Evolutionary conservation across 1,140 invertebrate species (phyloP).

Genomic region (Yoshiicerus persimilis): DNA sequence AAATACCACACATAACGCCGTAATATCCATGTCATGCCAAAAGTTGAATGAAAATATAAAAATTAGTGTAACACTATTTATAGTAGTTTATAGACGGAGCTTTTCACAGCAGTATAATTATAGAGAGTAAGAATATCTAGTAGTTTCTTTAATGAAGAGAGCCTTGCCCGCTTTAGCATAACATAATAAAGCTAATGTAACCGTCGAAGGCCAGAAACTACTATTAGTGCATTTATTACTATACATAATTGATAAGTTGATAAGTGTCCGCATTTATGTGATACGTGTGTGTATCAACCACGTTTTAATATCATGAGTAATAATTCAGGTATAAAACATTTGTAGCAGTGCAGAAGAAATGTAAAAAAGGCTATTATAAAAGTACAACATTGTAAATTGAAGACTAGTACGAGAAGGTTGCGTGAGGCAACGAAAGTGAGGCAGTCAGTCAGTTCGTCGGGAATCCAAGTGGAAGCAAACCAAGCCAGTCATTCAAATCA

Average conservation of each 20-base stretch:
- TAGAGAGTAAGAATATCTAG: too few relatives aligned
- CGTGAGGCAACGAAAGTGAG: not conserved
- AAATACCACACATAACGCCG: not conserved
- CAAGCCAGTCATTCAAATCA: not conserved
- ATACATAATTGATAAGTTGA: not conserved
- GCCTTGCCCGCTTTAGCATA: not conserved
- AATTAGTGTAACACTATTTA: not conserved
- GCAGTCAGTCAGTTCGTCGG: not conserved
- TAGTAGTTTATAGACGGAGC: too few relatives aligned
- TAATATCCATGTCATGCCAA: not conserved
- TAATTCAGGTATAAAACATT: not conserved
- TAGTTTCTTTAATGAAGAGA: not conserved
- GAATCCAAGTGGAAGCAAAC: not conserved
- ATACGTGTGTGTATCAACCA: too few relatives aligned
- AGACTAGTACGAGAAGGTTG: not conserved
- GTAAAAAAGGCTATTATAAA: not conserved
- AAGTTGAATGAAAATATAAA: not conserved
- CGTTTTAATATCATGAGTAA: too few relatives aligned
- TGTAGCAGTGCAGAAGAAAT: not conserved
- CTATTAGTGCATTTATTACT: not conserved
- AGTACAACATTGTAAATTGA: not conserved
- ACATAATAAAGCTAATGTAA: not conserved
- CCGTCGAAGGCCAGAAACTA: not conserved
- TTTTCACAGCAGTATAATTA: too few relatives aligned
- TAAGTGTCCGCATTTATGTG: not conserved